Conservation (phyloP, 37 sponge, comb jelly and placozoan genomes). For the Corticium candelabrum region DNA sequence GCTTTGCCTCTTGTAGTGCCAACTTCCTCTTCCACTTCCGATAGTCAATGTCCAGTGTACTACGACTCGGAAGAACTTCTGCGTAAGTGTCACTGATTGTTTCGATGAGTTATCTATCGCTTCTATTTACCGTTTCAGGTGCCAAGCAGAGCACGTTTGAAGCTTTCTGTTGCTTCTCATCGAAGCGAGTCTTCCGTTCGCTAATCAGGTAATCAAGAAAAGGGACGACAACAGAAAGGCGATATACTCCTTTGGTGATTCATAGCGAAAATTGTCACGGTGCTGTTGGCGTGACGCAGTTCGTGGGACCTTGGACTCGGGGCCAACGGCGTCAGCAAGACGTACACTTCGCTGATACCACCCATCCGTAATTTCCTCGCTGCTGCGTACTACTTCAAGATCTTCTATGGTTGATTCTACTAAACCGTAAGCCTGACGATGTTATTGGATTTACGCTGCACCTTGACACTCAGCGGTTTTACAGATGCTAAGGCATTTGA, state of each 20-base stretch:
- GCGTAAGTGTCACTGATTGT: too few species aligned
- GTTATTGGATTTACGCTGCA: constrained; percentile 35
- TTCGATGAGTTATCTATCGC: too few species aligned
- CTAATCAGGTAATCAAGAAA: constrained; percentile 40
- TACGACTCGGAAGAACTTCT: too few species aligned
- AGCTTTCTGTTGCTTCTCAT: constrained; percentile 23
- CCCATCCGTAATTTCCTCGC: too few species aligned
- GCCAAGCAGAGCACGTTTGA: constrained; percentile 20
- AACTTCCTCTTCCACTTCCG: too few species aligned
- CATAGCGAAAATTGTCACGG: constrained; percentile 24
- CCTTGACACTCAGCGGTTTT: not conserved
- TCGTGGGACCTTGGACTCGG: constrained; percentile 23
- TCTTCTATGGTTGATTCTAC: constrained; percentile 9
- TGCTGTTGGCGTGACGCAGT: constrained; percentile 31
- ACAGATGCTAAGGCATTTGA: too few species aligned
- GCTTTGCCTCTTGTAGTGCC: constrained; percentile 9
- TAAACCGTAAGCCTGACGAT: constrained; percentile 40
- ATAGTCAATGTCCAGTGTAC: too few species aligned
- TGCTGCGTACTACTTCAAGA: constrained; percentile 22
- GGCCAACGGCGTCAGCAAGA: constrained; percentile 27
- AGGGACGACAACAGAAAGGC: constrained; percentile 26
- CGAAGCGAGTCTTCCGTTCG: constrained; percentile 40
- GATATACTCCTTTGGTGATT: constrained; percentile 39
- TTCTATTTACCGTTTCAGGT: too few species aligned
- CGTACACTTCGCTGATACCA: constrained; percentile 23